These are phyloP conservation scores for Perca schrenkii DNA, from an alignment of 2,113 vertebrate species.

Conservation along the genomic window DNA sequence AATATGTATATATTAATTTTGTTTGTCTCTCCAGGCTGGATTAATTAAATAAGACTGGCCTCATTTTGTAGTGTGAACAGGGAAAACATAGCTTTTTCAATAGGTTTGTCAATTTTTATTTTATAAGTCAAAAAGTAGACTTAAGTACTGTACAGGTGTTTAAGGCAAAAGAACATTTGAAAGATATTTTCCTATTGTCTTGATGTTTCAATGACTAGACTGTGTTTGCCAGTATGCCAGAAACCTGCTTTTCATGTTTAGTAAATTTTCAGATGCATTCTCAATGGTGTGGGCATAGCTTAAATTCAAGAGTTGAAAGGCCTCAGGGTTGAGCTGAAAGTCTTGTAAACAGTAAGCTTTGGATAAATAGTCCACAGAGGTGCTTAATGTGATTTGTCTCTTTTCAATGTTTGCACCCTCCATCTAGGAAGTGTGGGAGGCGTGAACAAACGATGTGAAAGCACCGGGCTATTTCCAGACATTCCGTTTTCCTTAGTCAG, in stretches of 20 bases:
- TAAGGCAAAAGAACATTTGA: neutral
- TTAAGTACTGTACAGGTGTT: neutral
- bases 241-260: constrained; percentile 25
- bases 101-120: neutral
- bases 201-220: neutral
- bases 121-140: neutral
- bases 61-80: neutral
- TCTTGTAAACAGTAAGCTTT: constrained; percentile 60
- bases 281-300: constrained; percentile 42
- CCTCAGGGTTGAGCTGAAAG: constrained; percentile 50
- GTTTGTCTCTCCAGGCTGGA: neutral
- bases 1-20: neutral
- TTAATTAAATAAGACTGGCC: neutral
- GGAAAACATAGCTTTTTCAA: neutral
- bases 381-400: constrained; percentile 64
- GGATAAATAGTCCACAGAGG: constrained; percentile 64
- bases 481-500: constrained; percentile 14
- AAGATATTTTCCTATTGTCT: neutral
- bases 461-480: constrained; percentile 51
- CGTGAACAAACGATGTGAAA: constrained; percentile 69
- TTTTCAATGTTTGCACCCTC: constrained; percentile 55
- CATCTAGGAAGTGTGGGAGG: constrained; percentile 54
- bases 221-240: neutral
- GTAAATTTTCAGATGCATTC: constrained; percentile 16
- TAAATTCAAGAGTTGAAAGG: constrained; percentile 54